Conservation (phyloP, 1,140 invertebrate species). For the Aporrectodea caliginosa region DNA sequence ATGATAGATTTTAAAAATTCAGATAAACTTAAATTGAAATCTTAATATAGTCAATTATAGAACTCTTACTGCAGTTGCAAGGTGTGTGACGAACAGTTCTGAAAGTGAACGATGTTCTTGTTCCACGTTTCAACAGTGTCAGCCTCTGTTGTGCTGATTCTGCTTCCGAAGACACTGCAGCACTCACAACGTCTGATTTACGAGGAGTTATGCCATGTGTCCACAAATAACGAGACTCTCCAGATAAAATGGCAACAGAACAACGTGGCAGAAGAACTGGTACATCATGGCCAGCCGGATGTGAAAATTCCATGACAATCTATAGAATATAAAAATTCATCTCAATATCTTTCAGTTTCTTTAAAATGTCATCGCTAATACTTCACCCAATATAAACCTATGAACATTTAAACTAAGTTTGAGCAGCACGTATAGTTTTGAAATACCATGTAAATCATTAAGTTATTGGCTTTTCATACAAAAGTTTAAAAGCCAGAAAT, state of each 20-base stretch:
- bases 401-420: too few relatives aligned
- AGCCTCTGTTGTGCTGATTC: slow-evolving; percentile 27
- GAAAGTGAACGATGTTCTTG: slow-evolving; percentile 83
- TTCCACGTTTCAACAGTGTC: slow-evolving; percentile 61
- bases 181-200: slow-evolving; percentile 72
- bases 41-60: too few relatives aligned
- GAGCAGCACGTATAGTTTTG: too few relatives aligned
- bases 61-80: slow-evolving; percentile 60
- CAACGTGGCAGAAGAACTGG: slow-evolving; percentile 68
- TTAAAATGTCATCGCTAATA: too few relatives aligned
- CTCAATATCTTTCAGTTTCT: background rate
- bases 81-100: slow-evolving; percentile 64
- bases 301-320: slow-evolving; percentile 82
- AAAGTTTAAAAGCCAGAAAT: too few relatives aligned
- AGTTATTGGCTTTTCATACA: too few relatives aligned
- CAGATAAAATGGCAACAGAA: slow-evolving; percentile 79
- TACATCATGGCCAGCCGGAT: slow-evolving; percentile 61
- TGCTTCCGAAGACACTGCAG: background rate
- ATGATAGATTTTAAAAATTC: too few relatives aligned
- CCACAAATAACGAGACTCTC: slow-evolving; percentile 67
- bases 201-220: slow-evolving; percentile 71
- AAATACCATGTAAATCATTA: too few relatives aligned
- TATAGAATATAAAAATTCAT: slow-evolving; percentile 24
- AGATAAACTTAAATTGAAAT: too few relatives aligned
- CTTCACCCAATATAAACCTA: too few relatives aligned